A percentile compares a stretch with the other conserved stretches of the same genome.
These are phyloP conservation scores for Malacoctenus gilli DNA, from an alignment of 2,797 vertebrate species.

Conservation along the genomic window DNA sequence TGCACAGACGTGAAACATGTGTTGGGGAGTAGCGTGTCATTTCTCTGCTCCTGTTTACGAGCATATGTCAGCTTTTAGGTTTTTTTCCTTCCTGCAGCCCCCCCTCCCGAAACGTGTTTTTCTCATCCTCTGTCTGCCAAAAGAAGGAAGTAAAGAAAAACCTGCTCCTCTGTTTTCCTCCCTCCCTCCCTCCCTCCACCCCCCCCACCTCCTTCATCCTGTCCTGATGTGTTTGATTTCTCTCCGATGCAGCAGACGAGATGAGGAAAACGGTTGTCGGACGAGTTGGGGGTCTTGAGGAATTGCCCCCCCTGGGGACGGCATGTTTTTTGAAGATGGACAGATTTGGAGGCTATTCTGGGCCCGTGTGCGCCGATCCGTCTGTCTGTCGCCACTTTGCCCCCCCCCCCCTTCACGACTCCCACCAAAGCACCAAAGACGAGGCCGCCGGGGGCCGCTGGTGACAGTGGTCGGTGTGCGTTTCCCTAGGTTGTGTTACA, in stretches of 20 bases:
- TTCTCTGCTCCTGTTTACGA: conserved; percentile 31
- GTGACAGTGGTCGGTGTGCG: conserved; percentile 58
- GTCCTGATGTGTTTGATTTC: conserved; percentile 40
- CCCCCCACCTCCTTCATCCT: conserved; percentile 11
- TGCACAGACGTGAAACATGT: conserved; percentile 48
- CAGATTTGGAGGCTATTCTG: conserved; percentile 33
- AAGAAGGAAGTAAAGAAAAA: not conserved
- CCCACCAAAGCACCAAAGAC: conserved; percentile 60
- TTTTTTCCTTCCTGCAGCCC: conserved; percentile 12
- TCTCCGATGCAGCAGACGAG: conserved; percentile 51
- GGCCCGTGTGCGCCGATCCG: conserved; percentile 13
- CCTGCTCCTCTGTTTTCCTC: conserved; percentile 8
- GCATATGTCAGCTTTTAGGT: conserved; percentile 37
- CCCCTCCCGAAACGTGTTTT: conserved; percentile 44
- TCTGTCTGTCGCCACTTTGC: conserved; percentile 37
- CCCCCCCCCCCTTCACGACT: conserved; percentile 26
- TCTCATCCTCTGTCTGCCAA: conserved; percentile 41
- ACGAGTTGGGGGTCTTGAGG: conserved; percentile 40
- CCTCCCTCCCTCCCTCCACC: conserved; percentile 3
- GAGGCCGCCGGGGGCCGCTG: conserved; percentile 1
- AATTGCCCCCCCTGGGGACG: conserved; percentile 31
- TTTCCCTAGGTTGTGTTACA: conserved; percentile 72
- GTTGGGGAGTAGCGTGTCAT: conserved; percentile 37
- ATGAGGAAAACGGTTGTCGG: conserved; percentile 73
- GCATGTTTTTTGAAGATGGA: not conserved